These are phyloP conservation scores for Motacilla tschutschensis DNA, from an alignment of 2,113 vertebrate genomes.

Conservation along the genomic window DNA sequence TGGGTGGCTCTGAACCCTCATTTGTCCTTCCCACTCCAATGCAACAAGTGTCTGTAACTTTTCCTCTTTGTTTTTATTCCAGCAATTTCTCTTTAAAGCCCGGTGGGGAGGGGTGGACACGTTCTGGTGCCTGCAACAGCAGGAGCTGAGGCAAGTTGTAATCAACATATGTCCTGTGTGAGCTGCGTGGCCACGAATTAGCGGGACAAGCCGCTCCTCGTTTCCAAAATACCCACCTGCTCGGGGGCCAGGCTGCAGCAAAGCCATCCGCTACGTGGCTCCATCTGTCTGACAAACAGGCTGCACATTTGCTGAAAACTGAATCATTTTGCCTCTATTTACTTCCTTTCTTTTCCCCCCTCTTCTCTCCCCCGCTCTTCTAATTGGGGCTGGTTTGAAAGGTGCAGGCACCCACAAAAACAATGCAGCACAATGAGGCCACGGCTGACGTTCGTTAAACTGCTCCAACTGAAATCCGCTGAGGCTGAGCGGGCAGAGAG, in stretches of 20 bases:
- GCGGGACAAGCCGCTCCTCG: conserved; percentile 22
- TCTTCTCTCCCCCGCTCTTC: neutral
- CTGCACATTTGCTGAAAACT: conserved; percentile 30
- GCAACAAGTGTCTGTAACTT: conserved; percentile 62
- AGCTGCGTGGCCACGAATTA: neutral
- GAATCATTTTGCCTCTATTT: conserved; percentile 42
- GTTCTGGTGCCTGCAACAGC: conserved; percentile 28
- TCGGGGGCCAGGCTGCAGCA: conserved; percentile 40
- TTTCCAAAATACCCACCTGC: conserved; percentile 60
- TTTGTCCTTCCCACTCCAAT: neutral
- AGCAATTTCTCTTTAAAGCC: neutral
- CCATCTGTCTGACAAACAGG: conserved; percentile 54
- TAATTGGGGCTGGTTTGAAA: conserved; percentile 41
- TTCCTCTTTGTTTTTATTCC: conserved; percentile 29
- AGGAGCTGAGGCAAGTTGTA: conserved; percentile 20
- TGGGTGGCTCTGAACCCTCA: neutral
- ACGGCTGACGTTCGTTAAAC: conserved; percentile 23
- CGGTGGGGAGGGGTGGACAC: neutral
- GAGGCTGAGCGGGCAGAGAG: neutral
- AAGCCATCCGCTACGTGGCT: conserved; percentile 15
- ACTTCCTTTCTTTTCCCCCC: conserved; percentile 16
- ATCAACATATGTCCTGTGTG: conserved; percentile 49
- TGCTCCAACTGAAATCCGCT: neutral
- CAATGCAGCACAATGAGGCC: conserved; percentile 44
- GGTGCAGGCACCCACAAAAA: conserved; percentile 33